A percentile compares a stretch with the other conserved stretches of the same genome.
Evolutionary conservation across 2,113 vertebrate species (phyloP).

Genomic region (Scortum barcoo): DNA sequence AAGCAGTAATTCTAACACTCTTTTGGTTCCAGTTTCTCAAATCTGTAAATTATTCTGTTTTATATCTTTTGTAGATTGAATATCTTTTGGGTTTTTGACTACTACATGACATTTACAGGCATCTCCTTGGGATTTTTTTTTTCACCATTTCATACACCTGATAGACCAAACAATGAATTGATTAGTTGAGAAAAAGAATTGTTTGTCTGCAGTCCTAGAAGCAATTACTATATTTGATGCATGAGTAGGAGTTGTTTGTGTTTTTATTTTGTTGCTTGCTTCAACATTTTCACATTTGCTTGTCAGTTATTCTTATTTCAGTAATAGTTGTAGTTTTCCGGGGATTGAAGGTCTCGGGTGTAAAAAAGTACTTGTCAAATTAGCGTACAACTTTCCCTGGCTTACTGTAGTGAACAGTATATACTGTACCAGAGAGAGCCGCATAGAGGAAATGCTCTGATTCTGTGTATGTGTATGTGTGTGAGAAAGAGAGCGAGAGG

Average conservation of each 20-base stretch:
- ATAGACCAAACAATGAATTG: neutral
- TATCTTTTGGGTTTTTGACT: neutral
- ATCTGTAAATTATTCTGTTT: neutral
- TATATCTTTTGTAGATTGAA: neutral
- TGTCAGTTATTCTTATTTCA: conserved; percentile 4
- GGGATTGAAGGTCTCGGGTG: conserved; percentile 31
- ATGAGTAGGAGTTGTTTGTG: conserved; percentile 2
- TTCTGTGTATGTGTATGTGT: conserved; percentile 61
- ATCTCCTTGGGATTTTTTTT: neutral
- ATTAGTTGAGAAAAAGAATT: neutral
- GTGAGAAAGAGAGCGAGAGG: conserved; percentile 41
- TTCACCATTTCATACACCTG: neutral
- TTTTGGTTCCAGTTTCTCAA: neutral
- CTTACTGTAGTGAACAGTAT: conserved; percentile 47
- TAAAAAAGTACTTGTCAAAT: conserved; percentile 51
- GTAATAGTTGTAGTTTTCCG: conserved; percentile 6
- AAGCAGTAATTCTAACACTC: neutral
- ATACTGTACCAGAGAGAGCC: conserved; percentile 52
- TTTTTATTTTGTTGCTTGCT: neutral
- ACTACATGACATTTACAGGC: neutral
- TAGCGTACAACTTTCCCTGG: conserved; percentile 38
- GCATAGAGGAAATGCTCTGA: conserved; percentile 63
- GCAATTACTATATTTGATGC: neutral
- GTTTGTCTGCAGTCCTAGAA: neutral
- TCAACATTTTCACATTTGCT: conserved; percentile 14